phyloP scores from a whole-genome alignment of 1,140 invertebrate species.

The Platyscapa corneri region DNA sequence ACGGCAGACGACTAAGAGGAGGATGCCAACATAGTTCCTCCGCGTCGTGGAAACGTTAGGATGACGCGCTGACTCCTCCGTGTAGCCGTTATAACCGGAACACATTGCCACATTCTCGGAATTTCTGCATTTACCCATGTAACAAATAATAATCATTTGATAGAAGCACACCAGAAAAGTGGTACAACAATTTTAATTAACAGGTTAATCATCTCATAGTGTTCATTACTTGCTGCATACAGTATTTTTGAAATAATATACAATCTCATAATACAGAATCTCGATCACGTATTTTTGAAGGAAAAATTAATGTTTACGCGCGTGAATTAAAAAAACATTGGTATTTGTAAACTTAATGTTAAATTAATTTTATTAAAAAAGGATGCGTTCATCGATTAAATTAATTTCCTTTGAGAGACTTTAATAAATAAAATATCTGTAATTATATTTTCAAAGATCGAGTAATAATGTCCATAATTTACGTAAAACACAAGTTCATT shows the following conservation, averaged over 20 bases:
- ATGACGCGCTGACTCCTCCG: conserved; percentile 32
- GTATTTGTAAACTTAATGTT: too few relatives aligned
- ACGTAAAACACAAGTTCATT: background rate
- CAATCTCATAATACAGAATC: too few relatives aligned
- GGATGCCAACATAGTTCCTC: conserved; percentile 38
- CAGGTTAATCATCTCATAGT: background rate
- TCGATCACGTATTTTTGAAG: too few relatives aligned
- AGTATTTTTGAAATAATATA: too few relatives aligned
- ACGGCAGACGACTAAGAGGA: conserved; percentile 19
- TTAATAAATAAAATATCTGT: too few relatives aligned
- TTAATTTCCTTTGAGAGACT: too few relatives aligned
- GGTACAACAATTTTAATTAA: background rate
- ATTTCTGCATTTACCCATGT: conserved; percentile 35
- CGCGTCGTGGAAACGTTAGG: conserved; percentile 14
- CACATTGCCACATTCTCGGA: conserved; percentile 47
- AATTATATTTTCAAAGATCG: too few relatives aligned
- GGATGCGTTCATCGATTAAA: too few relatives aligned
- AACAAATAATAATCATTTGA: background rate
- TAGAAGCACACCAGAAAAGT: background rate
- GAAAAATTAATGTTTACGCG: too few relatives aligned
- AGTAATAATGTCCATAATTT: background rate
- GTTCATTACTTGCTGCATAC: background rate
- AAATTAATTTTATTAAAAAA: too few relatives aligned
- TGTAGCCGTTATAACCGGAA: conserved; percentile 25
- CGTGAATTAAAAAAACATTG: too few relatives aligned